Conservation (phyloP, 2,113 vertebrate species). For the Osmerus eperlanus region DNA sequence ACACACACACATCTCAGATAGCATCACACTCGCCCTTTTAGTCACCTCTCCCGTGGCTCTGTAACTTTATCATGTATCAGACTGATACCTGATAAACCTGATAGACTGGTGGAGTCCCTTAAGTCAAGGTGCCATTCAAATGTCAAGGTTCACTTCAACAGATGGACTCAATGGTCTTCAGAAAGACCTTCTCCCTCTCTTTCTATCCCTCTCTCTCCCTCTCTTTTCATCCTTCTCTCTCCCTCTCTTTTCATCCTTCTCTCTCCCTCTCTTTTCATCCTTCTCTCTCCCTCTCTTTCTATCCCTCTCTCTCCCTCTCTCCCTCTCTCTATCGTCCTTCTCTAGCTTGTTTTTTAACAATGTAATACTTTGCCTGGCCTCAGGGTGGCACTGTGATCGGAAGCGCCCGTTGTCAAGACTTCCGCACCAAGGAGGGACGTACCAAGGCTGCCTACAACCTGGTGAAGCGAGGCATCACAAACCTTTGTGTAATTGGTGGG, state of each 20-base stretch:
- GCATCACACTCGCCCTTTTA: too few relatives aligned
- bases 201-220: background rate
- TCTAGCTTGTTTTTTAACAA: background rate
- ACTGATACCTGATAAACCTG: too few relatives aligned
- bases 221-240: too few relatives aligned
- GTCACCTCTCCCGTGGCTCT: too few relatives aligned
- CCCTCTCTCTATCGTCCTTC: background rate
- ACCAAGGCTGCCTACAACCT: slow-evolving; percentile 83
- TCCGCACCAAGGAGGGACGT: slow-evolving; percentile 82
- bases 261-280: background rate
- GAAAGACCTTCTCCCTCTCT: background rate
- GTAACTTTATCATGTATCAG: slow-evolving; percentile 19
- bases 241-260: background rate
- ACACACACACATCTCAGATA: background rate
- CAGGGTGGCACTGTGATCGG: slow-evolving; percentile 95
- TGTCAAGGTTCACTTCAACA: slow-evolving; percentile 42
- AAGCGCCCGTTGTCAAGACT: slow-evolving; percentile 90
- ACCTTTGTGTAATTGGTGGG: slow-evolving; percentile 71
- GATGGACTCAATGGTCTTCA: slow-evolving; percentile 1
- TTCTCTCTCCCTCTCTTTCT: background rate
- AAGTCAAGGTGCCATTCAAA: slow-evolving; percentile 41
- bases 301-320: background rate
- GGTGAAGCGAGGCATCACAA: slow-evolving; percentile 89
- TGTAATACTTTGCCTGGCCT: background rate
- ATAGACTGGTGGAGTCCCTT: background rate